Conservation (phyloP, 1,140 invertebrate species). For the Subanguina moxae region DNA sequence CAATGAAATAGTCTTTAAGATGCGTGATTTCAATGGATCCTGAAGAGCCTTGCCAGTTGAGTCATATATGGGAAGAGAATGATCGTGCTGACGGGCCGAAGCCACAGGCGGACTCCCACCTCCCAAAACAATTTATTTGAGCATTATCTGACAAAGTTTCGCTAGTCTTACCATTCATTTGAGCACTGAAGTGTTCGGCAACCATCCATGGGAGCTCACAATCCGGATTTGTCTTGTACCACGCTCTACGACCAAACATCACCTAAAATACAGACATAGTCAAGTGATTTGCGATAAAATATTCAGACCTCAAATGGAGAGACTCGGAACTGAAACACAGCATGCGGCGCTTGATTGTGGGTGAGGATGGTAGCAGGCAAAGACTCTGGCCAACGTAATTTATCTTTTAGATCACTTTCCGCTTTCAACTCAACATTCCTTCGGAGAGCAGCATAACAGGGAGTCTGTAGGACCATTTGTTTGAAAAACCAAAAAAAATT, state of each 20-base stretch:
- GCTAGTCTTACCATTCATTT: no score
- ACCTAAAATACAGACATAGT: background rate
- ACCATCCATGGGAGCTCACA: background rate
- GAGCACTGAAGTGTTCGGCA: background rate
- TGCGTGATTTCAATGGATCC: background rate
- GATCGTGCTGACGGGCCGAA: background rate
- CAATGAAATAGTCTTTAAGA: conserved; percentile 1
- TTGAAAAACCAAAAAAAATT: no score
- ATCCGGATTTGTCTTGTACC: background rate
- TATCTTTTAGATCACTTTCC: background rate
- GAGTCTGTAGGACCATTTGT: no score
- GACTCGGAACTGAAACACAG: background rate
- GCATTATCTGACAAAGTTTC: no score
- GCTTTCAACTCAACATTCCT: background rate
- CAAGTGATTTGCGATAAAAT: background rate
- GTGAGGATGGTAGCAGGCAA: conserved; percentile 5
- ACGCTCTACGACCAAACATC: conserved; percentile 1
- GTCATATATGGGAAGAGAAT: background rate
- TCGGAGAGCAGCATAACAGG: background rate
- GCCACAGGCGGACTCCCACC: background rate
- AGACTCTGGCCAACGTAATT: conserved; percentile 1
- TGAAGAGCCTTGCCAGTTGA: background rate
- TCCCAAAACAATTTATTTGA: no score
- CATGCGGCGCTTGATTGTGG: background rate
- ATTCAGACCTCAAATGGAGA: background rate